Evolutionary conservation across 2,113 vertebrate genomes (phyloP).

Genomic region (Greenwoodochromis staneri): DNA sequence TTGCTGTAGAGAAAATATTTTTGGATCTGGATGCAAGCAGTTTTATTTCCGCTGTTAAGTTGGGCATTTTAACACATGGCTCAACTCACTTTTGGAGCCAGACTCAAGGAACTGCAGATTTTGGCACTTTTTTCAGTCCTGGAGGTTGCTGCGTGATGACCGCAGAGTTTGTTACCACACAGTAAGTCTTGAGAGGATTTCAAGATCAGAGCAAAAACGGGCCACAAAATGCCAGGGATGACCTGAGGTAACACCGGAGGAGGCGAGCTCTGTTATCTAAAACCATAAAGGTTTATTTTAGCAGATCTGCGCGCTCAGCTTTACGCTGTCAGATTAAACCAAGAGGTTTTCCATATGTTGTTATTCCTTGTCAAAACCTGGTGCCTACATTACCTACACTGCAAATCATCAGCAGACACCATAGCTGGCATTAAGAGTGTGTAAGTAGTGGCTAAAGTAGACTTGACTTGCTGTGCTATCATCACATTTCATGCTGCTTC

Average conservation of each 20-base stretch:
- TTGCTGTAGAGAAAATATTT: background rate
- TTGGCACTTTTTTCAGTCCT: background rate
- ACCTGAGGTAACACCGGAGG: background rate
- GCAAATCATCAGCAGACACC: background rate
- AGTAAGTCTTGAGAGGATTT: background rate
- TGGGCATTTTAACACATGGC: background rate
- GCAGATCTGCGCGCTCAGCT: background rate
- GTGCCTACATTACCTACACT: background rate
- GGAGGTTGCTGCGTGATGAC: background rate
- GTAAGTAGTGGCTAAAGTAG: background rate
- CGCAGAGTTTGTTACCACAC: background rate
- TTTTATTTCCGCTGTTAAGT: background rate
- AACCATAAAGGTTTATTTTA: background rate
- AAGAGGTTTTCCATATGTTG: background rate
- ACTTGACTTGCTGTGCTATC: background rate
- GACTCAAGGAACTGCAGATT: background rate
- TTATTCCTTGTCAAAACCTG: background rate
- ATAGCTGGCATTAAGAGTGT: background rate
- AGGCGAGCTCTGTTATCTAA: background rate
- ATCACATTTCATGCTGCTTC: background rate
- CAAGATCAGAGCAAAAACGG: rapidly evolving
- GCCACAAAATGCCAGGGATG: background rate
- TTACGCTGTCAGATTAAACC: background rate
- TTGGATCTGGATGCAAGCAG: background rate
- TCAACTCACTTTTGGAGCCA: background rate